Evolutionary conservation across 2,113 vertebrate species (phyloP), one percentile per base, ranked within the genome.

Genomic region (Osmerus mordax): DNA sequence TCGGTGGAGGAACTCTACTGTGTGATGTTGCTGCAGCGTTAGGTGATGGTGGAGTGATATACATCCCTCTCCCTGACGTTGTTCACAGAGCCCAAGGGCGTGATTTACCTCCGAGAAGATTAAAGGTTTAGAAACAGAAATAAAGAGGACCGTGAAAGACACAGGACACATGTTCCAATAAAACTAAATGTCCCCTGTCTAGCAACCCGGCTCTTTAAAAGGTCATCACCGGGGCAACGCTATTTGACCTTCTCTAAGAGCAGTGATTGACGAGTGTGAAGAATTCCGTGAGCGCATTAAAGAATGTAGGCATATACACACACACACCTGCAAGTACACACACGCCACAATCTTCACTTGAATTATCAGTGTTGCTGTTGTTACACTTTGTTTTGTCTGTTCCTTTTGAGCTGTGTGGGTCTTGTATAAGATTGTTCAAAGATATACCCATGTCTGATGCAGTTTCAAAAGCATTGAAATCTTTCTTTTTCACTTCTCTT

Each of bases 171-270:
- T 41, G 36, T 41, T 41, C 36, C 36, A 82, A 83, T 87, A 76
- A 84, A 71, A 78, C 74, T 71, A 23, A 23, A 78, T 78, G 70
- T 74, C 71, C 75, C 66, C 67, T 73, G 70, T 74, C 58, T 18
- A 41, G 8, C 36, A 41, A 9, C 36, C 73, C 69, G 82, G 80
- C 67, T 71, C 71, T 77, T 78, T 80, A 55, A 77, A 77, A 81
- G 73, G 69, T 70, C 75, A 78, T 51, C 51, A 67, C 72, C 67
- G 68, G 77, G 75, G 53, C 70, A 78, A 62, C 67, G 83, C 63
- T 72, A 70, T 83, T 75, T 83, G 76, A 83, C 82, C 80, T 79
- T 76, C 72, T 75, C 61, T 75, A 15, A 76, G 73, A 74, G 76
- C 61, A 73, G 52, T 16, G 36, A 81, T 76, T 83, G 58, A 63